A percentile compares a stretch with the other conserved stretches of the same genome.
Conservation (phyloP, 2,797 vertebrate genomes). For the Microctenopoma stevenorrisi region DNA sequence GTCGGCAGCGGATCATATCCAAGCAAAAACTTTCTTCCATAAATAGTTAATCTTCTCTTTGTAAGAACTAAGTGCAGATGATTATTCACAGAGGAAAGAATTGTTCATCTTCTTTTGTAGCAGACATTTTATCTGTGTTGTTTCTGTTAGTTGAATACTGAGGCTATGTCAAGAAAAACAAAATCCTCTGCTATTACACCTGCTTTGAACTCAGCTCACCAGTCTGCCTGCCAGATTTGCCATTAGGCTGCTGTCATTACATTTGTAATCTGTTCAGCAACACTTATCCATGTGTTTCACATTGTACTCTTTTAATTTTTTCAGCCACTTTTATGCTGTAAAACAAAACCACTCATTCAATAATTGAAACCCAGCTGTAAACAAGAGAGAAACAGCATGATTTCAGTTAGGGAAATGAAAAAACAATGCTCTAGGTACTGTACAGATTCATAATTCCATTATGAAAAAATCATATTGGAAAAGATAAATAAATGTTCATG, state of each 20-base stretch:
- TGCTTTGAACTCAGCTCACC: conserved; percentile 35
- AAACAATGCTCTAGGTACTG: neutral
- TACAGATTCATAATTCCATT: no score
- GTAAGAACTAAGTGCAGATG: conserved; percentile 26
- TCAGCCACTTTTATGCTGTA: conserved; percentile 7
- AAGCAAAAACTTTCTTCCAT: conserved; percentile 28
- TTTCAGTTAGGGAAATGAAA: conserved; percentile 10
- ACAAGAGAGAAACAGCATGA: neutral
- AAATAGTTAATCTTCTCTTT: conserved; percentile 33
- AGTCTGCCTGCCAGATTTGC: conserved; percentile 45
- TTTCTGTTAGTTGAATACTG: conserved; percentile 15
- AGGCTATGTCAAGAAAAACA: conserved; percentile 2
- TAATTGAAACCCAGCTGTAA: conserved; percentile 30
- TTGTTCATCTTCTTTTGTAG: neutral
- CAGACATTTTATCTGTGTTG: conserved; percentile 19
- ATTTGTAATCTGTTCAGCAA: conserved; percentile 38
- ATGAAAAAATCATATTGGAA: neutral
- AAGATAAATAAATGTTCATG: no score
- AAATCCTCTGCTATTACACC: conserved; percentile 30
- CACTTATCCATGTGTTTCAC: conserved; percentile 35
- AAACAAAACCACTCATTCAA: conserved; percentile 22
- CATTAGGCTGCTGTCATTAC: conserved; percentile 55
- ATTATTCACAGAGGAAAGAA: conserved; percentile 29
- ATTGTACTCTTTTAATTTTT: conserved; percentile 6
- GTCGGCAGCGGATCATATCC: conserved; percentile 36